A percentile compares a stretch with the other conserved stretches of the same genome.
Evolutionary conservation across 1,140 invertebrate genomes (phyloP).

Genomic region (Drosophila arawakana): DNA sequence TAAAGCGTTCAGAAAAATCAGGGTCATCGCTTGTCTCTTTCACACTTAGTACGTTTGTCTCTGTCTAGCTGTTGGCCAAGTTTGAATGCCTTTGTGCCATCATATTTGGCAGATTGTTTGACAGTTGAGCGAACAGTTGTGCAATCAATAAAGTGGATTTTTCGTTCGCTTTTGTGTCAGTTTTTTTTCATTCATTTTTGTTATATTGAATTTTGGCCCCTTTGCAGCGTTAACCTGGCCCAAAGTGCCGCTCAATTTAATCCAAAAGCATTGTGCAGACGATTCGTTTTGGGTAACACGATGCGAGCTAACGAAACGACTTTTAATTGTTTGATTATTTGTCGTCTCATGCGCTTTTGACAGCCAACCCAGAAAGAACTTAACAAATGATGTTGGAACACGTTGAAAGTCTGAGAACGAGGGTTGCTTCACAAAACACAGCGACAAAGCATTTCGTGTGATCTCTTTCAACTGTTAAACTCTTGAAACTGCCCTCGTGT

Average conservation of each 20-base stretch:
- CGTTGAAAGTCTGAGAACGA: neutral
- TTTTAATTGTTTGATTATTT: constrained; percentile 75
- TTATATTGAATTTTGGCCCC: neutral
- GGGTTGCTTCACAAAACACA: neutral
- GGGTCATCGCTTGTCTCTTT: constrained; percentile 1
- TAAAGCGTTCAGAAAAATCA: constrained; percentile 11
- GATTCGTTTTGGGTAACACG: constrained; percentile 9
- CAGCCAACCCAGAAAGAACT: constrained; percentile 9
- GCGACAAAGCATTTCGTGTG: neutral
- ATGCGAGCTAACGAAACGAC: constrained; percentile 31
- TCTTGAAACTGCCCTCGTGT: neutral
- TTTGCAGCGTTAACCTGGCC: constrained; percentile 13
- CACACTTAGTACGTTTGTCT: neutral
- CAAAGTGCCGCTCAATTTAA: constrained; percentile 48
- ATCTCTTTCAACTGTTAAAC: neutral
- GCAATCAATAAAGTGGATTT: constrained; percentile 74
- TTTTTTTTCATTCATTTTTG: neutral
- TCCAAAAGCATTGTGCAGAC: constrained; percentile 22
- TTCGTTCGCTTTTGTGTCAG: constrained; percentile 16
- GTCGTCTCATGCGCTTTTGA: constrained; percentile 60
- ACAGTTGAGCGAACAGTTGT: constrained; percentile 69
- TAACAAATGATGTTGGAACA: constrained; percentile 46
- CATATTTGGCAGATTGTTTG: constrained; percentile 64
- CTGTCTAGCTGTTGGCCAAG: constrained; percentile 2
- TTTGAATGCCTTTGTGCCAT: constrained; percentile 49